Evolutionary conservation across 2,113 vertebrate species (phyloP), one percentile per base, ranked within the genome.

Genomic region (Cavia aperea): DNA sequence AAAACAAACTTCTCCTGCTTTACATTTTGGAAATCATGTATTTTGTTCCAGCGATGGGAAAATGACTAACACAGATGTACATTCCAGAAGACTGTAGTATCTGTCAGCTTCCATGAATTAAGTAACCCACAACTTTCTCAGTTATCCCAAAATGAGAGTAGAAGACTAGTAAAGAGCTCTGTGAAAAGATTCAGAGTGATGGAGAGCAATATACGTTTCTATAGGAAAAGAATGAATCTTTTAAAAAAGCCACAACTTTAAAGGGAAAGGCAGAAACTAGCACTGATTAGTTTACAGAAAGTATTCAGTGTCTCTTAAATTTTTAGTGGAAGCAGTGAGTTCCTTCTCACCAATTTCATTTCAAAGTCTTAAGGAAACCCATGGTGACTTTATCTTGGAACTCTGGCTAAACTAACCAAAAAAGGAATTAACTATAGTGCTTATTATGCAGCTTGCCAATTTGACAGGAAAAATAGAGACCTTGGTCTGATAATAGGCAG

Each of bases 161-260:
- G 84, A 83, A 86, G 85, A 63, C 62, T 78, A 92, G 65, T 39
- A 65, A 93, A 83, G 39, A 93, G n/a, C 43, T 72, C 31, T 13
- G 19, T 5, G 72, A 58, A 66, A 60, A 70, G 77, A 84, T 21
- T 84, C 86, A 93, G 51, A 46, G 51, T 68, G 70, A 58, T 4
- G 58, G 31, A 54, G 10, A 54, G 51, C 12, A 51, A 66, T 49
- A 21, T n/a, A 72, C 26, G 39, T 68, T 91, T 91, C 66, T 24
- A 56, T 9, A 33, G 19, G 31, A 9, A 81, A 81, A 58, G 4
- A 3, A 21, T 46, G 60, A 78, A 49, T 46, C 29, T 86, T 46
- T 23, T 86, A 43, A 72, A 66, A 86, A 89, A 72, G 54, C 24
- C 75, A 94, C 49, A 86, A 31, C 2, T 6, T 36, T 65, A n/a